A percentile compares a stretch with the other conserved stretches of the same genome.
Conservation (phyloP, 1,140 invertebrate genomes). For the Campoletis sonorensis region DNA sequence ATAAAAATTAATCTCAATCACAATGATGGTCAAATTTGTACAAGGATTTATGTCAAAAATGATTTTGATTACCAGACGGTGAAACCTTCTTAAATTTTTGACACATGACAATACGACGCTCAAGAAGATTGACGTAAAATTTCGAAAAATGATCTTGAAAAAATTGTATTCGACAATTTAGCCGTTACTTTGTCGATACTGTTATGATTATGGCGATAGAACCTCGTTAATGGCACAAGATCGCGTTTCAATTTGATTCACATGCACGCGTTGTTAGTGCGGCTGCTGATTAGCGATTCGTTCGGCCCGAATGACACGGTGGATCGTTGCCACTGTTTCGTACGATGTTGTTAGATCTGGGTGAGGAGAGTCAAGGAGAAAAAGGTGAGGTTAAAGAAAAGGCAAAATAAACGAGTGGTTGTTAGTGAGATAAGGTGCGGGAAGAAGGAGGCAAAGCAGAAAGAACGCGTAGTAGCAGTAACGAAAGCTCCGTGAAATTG, state of each 20-base stretch:
- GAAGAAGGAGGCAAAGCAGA: too few relatives aligned
- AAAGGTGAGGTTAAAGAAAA: neutral
- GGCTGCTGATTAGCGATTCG: conserved; percentile 20
- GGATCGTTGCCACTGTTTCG: conserved; percentile 17
- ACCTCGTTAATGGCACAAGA: neutral
- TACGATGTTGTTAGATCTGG: conserved; percentile 17
- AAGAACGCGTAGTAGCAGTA: neutral
- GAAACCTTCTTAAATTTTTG: too few relatives aligned
- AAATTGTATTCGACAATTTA: too few relatives aligned
- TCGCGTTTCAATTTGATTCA: conserved; percentile 16
- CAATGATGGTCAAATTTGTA: too few relatives aligned
- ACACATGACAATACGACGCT: too few relatives aligned
- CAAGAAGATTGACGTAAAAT: too few relatives aligned
- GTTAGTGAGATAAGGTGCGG: neutral
- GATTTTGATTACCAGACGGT: too few relatives aligned
- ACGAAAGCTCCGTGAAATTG: conserved; percentile 8
- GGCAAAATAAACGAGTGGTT: neutral
- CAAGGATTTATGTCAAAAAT: too few relatives aligned
- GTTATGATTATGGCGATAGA: too few relatives aligned
- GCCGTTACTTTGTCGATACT: too few relatives aligned
- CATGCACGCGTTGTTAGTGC: neutral
- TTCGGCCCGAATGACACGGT: conserved; percentile 30
- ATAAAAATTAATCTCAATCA: too few relatives aligned
- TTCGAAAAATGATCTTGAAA: too few relatives aligned
- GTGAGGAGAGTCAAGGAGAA: conserved; percentile 21